Evolutionary conservation across 2,113 vertebrate genomes (phyloP).

Genomic region (Perca flavescens): DNA sequence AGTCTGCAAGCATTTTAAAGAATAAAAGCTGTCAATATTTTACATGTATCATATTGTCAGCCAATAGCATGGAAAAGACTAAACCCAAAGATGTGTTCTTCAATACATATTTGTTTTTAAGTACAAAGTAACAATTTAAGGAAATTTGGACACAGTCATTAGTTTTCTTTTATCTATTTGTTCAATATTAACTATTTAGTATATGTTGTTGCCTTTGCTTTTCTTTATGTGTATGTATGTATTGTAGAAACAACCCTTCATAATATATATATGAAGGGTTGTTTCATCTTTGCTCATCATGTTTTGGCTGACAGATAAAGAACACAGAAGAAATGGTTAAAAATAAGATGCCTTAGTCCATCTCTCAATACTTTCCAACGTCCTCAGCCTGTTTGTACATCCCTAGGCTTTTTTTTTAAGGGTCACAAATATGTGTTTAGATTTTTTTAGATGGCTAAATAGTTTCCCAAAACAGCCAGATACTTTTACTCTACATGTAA

Average conservation of each 20-base stretch:
- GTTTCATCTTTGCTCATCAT: background rate
- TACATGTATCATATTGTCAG: background rate
- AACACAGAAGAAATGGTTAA: no score
- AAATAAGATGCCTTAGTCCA: no score
- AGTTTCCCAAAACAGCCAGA: no score
- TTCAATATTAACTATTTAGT: background rate
- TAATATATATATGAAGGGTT: no score
- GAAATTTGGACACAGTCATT: background rate
- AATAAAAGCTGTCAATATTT: background rate
- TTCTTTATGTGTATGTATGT: no score
- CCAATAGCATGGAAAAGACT: background rate
- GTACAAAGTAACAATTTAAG: no score
- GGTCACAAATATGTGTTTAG: background rate
- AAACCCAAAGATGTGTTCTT: background rate
- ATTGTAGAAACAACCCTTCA: no score
- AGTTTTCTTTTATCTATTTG: background rate
- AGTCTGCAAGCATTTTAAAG: slow-evolving; percentile 18
- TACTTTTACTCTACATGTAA: background rate
- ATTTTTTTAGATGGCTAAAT: no score
- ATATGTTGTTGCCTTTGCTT: background rate
- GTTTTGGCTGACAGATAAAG: background rate
- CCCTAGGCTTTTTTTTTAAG: no score
- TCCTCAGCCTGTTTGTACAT: no score
- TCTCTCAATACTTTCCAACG: no score
- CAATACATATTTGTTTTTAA: background rate